These are phyloP conservation scores for Dione vanillae DNA, from an alignment of 2,888 invertebrate species.

Conservation along the genomic window DNA sequence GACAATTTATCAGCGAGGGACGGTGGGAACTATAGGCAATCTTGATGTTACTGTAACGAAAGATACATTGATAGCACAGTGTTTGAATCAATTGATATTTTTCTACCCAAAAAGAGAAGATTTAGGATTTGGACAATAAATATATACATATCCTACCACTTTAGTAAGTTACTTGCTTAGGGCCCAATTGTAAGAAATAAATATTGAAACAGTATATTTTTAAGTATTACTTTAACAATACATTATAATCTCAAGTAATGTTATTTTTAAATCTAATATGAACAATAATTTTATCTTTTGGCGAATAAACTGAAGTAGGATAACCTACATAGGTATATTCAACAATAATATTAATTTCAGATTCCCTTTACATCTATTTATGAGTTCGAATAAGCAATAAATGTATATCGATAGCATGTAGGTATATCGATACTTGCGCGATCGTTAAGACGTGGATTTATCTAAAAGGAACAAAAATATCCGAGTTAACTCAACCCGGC, in stretches of 20 bases:
- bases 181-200: no score
- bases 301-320: conserved; percentile 40
- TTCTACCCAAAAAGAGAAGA: not conserved
- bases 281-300: conserved; percentile 25
- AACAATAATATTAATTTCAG: conserved; percentile 80
- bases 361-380: conserved; percentile 79
- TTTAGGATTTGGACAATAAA: not conserved
- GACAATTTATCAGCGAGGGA: conserved; percentile 24
- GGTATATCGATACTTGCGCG: conserved; percentile 78
- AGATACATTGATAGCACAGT: conserved; percentile 3
- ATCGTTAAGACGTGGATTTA: conserved; percentile 82
- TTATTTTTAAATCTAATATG: no score
- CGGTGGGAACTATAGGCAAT: conserved; percentile 12
- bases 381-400: conserved; percentile 81
- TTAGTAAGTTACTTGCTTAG: no score
- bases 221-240: not conserved
- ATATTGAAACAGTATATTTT: not conserved
- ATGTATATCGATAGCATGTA: conserved; percentile 78
- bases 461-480: conserved; percentile 82
- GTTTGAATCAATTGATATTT: conserved; percentile 15
- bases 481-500: conserved; percentile 72
- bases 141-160: no score
- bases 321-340: no score
- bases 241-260: no score
- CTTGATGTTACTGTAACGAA: conserved; percentile 6